Base-by-base conservation (phyloP, 2,888 invertebrate species). In the Pomacea canaliculata region DNA sequence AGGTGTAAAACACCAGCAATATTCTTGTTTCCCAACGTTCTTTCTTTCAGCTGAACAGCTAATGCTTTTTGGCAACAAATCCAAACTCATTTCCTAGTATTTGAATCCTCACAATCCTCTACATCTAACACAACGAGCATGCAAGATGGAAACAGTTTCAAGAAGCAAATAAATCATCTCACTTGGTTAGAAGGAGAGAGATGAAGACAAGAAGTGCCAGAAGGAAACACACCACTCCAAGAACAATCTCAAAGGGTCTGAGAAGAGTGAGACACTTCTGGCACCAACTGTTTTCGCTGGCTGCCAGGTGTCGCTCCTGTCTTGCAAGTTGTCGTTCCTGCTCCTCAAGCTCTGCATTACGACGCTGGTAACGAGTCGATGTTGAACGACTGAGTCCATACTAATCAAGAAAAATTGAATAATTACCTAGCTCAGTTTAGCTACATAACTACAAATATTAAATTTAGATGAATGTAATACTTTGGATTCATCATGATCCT, bases 111-210 rank as follows among this genome's bases (percentile, higher is more conserved):
- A 56, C 51, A 56, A 13, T 16, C 3, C 51, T 56, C 51, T 56
- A 56, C 10, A 56, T 16, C 51, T 16, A 10, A 2, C 51, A 56
- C 51, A 10, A 37, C 3, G 37, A 37, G 1, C 3, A 37, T 37
- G 37, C 37, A 37, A 5, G 37, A 37, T 37, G 37, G 37, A 37
- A 37, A 37, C 37, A 37, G 3, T 37, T 37, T 37, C 37, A 37
- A 37, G 5, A 37, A 37, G 5, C 37, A 37, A 16, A 56, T 13
- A 56, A 56, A 9, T 23, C 23, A 56, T 67, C 89, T 86, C 85
- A 91, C 91, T 91, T 91, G 13, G 90, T 89, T 37, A 91, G 81
- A 16, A 91, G 82, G 23, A 91, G 84, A 1, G 91, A 91, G 65
- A 90, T 70, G 81, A 90, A 90, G 46, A 91, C 83, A 51, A 91